Evolutionary conservation across 2,888 invertebrate species (phyloP), one percentile per base, ranked within the genome.

Genomic region (Drosophila mulleri): DNA sequence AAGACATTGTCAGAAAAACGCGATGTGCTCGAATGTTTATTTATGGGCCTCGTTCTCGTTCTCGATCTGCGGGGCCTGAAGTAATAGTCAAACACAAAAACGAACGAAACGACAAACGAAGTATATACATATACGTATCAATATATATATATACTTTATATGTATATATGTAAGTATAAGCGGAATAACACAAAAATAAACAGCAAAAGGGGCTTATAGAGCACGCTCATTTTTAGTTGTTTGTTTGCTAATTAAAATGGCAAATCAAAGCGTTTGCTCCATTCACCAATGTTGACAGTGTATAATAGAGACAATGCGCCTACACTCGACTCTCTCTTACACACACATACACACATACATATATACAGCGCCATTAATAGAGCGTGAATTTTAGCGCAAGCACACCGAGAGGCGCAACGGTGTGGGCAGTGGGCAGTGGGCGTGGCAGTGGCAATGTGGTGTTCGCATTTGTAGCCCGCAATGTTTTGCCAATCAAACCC

Each of bases 401-500:
- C 74, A 86, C 29, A 72, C 53, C 58, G 45, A 41, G 47, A 23
- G 48, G 41, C 26, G 26, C 48, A 8, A 9, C 12, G 41, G 12
- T 54, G 54, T 23, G 26, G 39, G 54, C 6, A 9, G 65, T 39
- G 57, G 26, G 3, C 26, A 5, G 29, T 29, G 29, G 68, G 57
- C 58, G 62, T 63, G 66, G 45, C 56, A 39, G 63, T 50, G 61
- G 61, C 66, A 45, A 48, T 80, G 67, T 83, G 74, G 75, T 70
- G 67, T 59, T 80, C 72, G 73, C 79, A 87, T 87, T 81, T 86
- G 82, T 77, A 77, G 74, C 83, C 83, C 78, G 73, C 89, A 83
- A 85, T 91, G 90, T 89, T 90, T 90, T 90, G 88, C 82, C 91
- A 89, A 89, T 91, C 89, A 91, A 87, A 87, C 89, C 90, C 87